Evolutionary conservation across 2,113 vertebrate genomes (phyloP).

Genomic region (Amblyopsis rosae): DNA sequence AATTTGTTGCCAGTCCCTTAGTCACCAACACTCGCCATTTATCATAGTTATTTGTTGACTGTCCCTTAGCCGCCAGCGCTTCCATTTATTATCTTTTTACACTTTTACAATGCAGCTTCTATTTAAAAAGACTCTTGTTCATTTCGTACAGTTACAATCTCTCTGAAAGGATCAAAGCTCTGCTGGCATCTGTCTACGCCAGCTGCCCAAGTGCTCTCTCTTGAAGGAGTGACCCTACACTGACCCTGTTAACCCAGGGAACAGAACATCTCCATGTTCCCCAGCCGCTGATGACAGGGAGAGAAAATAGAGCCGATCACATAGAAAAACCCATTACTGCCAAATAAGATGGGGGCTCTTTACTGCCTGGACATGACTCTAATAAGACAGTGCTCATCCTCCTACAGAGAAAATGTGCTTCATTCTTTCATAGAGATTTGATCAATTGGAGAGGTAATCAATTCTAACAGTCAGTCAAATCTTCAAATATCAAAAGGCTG

Average conservation of each 20-base stretch:
- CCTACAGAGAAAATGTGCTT: neutral
- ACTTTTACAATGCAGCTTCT: too few species aligned
- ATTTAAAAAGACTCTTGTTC: neutral
- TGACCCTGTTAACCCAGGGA: conserved; percentile 18
- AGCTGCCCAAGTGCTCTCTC: conserved; percentile 1
- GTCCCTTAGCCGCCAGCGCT: too few species aligned
- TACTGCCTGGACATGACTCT: conserved; percentile 31
- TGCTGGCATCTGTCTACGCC: neutral
- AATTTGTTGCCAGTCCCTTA: too few species aligned
- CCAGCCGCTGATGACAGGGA: conserved; percentile 43
- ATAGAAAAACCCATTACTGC: conserved; percentile 53
- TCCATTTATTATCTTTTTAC: too few species aligned
- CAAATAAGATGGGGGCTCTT: conserved; percentile 52
- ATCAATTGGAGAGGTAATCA: too few species aligned
- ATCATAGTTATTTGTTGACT: too few species aligned
- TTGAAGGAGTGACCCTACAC: conserved; percentile 11
- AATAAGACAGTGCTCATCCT: conserved; percentile 26
- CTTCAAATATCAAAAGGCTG: too few species aligned
- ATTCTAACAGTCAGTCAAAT: too few species aligned
- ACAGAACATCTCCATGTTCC: conserved; percentile 20
- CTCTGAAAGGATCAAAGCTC: conserved; percentile 4
- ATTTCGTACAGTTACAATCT: neutral
- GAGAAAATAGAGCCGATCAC: conserved; percentile 58
- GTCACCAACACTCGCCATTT: too few species aligned
- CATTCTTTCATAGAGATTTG: too few species aligned